Base-by-base conservation (phyloP, 1,140 invertebrate species). In the Prorops nasuta region DNA sequence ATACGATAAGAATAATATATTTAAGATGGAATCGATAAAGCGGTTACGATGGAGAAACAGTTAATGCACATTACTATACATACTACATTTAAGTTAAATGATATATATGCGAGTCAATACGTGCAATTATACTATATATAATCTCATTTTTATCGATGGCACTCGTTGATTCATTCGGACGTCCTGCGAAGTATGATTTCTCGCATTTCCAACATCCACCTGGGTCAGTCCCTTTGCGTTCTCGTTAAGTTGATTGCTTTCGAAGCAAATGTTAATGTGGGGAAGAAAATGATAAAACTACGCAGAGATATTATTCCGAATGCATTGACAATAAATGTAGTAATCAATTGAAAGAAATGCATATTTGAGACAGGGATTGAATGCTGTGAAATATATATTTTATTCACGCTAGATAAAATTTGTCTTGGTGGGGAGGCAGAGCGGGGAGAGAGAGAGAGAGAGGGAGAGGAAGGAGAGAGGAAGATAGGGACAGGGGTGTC, bases 271-370 rank as follows among this genome's bases (percentile, higher is more conserved):
- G 42, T 35, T 37, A 37, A 16, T 15, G 22, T 18, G 15, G 42
- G 22, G 12, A 14, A 32, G 22, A 24, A 20, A 38, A 38, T 38
- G 20, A 16, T 31, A 50, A 58, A 37, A 52, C 34, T 35, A 34
- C 38, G 53, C 69, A 71, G 67, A 58, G 69, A 73, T 67, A 66
- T 53, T 60, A 63, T 56, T 76, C 72, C 71, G 73, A 76, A 74
- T 76, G 71, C 63, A 74, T 74, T 76, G 72, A 74, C 73, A 76
- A 76, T 74, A 75, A 71, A 55, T 20, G 32, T 57, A 62, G 60
- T 49, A 48, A 54, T 60, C 39, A 56, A 50, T 43, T 10, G 53
- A 48, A 54, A 40, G 49, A 41, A 54, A 58, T 47, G 42, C 43
- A 18, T 37, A 60, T 47, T 54, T 59, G 44, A 44, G 49, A 56